Base-by-base conservation (phyloP, 2,888 invertebrate genomes). In the Cyaniris semiargus region DNA sequence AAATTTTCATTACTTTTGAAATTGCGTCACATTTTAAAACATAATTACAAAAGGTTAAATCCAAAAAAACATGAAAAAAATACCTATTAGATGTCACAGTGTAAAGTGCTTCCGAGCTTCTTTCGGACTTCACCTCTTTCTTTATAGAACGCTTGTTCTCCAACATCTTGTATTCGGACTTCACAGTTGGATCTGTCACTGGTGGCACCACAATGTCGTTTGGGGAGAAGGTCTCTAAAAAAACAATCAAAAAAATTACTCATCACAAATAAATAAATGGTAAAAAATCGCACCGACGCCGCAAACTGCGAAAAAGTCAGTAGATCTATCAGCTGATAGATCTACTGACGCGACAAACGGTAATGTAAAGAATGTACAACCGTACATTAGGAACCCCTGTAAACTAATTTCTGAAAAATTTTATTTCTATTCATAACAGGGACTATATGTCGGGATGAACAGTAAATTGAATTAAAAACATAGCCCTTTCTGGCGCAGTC, bases 1-100 rank as follows among this genome's bases (percentile, higher is more conserved):
- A 10, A 38, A 38, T 8, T 38, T 8, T 6, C 2, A 2, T 38
- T 10, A 38, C 38, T 38, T 7, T 10, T 10, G 38, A 38, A 38
- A 38, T 38, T 38, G 38, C 8, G 2, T 38, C 38, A 38, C 8
- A 38, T 38, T 10, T 8, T 8, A 10, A 8, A 10, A 13, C 44
- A 44, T 3, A 10, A 44, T 10, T 3, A 10, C 44, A 44, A 44
- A 44, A 10, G 3, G 8, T 38, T 34, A 7, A 7, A 8, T 8
- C 38, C 13, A 15, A 15, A 15, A 53, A 53, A 53, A 18, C 2
- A 53, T 53, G 4, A 53, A 53, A 53, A 75, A 78, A 78, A 80
- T 85, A 91, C 91, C 91, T 91, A 82, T 86, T 90, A 1, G 91
- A 88, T 10, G 91, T 91, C 7, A 92, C 88, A 0, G 91, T 90